These are phyloP conservation scores for Onychomys torridus DNA, from an alignment of 2,797 vertebrate species.

Conservation along the genomic window DNA sequence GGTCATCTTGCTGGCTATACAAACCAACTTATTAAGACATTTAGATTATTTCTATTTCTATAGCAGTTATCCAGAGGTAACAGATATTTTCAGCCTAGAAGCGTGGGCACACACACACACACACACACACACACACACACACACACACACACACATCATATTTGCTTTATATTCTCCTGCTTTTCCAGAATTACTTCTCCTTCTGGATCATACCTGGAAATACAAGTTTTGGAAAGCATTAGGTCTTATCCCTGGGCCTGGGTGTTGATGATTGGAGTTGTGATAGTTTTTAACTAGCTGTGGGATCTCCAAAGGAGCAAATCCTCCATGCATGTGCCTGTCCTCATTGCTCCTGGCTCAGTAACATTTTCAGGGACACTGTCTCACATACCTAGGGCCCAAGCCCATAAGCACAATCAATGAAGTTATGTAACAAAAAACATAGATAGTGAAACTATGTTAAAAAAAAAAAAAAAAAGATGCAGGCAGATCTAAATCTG, in stretches of 20 bases:
- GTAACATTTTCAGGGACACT: not conserved
- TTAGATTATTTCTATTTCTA: not conserved
- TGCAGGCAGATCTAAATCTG: not conserved
- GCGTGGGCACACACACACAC: no score
- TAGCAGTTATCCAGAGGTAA: not conserved
- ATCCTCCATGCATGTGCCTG: not conserved
- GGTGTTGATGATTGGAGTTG: not conserved
- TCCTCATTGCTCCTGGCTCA: not conserved
- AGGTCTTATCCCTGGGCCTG: not conserved
- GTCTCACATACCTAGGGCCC: no score
- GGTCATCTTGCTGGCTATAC: not conserved
- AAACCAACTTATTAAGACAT: not conserved
- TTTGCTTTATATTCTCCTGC: not conserved
- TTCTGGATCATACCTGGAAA: not conserved
- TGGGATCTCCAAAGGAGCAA: not conserved
- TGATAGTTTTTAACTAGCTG: not conserved
- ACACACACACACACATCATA: not conserved
- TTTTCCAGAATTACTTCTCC: not conserved
- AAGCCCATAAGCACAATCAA: not conserved
- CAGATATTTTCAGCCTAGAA: not conserved
- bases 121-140: not conserved
- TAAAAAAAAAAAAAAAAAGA: not conserved
- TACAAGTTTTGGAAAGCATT: not conserved
- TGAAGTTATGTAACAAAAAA: not conserved
- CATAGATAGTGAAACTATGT: not conserved